A percentile compares a stretch with the other conserved stretches of the same genome.
phyloP scores from a whole-genome alignment of 2,797 vertebrate genomes.

The Enteromius mattozi region DNA sequence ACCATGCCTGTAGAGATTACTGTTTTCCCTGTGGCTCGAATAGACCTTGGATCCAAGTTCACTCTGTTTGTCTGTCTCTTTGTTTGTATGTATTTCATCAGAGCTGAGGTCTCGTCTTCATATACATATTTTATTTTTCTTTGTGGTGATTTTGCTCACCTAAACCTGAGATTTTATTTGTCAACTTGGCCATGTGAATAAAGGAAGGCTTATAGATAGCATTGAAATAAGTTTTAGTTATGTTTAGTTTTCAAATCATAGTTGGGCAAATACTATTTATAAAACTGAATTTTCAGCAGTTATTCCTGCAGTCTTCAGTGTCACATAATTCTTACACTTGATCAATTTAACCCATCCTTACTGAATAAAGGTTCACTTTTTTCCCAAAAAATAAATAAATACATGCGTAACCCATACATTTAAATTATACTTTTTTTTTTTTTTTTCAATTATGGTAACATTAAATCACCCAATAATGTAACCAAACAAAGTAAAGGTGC shows the following conservation, averaged over 20 bases:
- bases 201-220: not conserved
- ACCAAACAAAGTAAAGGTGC: not conserved
- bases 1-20: conserved; percentile 19
- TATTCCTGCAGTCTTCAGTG: not conserved
- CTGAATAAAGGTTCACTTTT: not conserved
- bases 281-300: not conserved
- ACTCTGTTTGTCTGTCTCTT: conserved; percentile 39
- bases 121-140: not conserved
- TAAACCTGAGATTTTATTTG: not conserved
- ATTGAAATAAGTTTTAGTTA: not conserved
- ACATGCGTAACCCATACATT: not conserved
- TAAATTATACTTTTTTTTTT: not conserved
- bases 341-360: not conserved
- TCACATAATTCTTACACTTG: not conserved
- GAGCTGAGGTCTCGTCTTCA: conserved; percentile 43
- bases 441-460: not conserved
- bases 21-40: conserved; percentile 46
- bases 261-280: not conserved
- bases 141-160: not conserved
- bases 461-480: not conserved
- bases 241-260: not conserved
- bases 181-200: not conserved
- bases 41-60: conserved; percentile 48
- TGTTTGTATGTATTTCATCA: conserved; percentile 50
- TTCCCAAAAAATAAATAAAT: not conserved